Percentiles rank a stretch among this genome's conserved stretches.
Conservation (phyloP, 2,113 vertebrate genomes). For the Bothrops jararaca region DNA sequence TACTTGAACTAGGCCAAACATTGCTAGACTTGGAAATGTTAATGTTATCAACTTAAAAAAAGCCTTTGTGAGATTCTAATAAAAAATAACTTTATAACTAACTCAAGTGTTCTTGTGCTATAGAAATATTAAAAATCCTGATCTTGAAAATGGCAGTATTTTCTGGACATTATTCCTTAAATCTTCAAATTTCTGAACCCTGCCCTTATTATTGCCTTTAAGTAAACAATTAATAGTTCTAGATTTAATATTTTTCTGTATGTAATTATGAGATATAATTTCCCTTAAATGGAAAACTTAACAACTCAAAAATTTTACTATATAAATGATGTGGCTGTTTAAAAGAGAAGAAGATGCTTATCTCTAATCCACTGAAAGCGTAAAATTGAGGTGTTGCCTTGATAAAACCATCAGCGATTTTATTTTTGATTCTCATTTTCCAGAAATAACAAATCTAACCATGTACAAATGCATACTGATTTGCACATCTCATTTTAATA, state of each 20-base stretch:
- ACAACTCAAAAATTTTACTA: background rate
- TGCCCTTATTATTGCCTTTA: background rate
- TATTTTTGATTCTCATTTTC: background rate
- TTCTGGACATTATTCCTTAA: background rate
- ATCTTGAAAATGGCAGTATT: slow-evolving; percentile 1
- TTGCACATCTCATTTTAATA: slow-evolving; percentile 2
- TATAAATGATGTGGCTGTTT: background rate
- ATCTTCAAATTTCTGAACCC: background rate
- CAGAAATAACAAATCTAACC: background rate
- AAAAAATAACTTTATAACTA: background rate
- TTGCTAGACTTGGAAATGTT: background rate
- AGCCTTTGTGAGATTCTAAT: background rate
- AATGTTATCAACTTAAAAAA: background rate
- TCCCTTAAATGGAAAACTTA: background rate
- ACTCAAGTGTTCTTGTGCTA: background rate
- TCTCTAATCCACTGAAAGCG: background rate
- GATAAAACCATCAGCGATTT: background rate
- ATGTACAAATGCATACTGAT: background rate
- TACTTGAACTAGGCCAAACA: background rate
- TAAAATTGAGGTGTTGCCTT: background rate
- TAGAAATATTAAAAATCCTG: background rate
- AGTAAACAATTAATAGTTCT: background rate
- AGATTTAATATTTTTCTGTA: background rate
- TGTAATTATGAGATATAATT: background rate
- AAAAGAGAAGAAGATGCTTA: background rate